A percentile compares a stretch with the other conserved stretches of the same genome.
These are phyloP conservation scores for Actenoides hombroni DNA, from an alignment of 2,113 vertebrate genomes.

Conservation along the genomic window DNA sequence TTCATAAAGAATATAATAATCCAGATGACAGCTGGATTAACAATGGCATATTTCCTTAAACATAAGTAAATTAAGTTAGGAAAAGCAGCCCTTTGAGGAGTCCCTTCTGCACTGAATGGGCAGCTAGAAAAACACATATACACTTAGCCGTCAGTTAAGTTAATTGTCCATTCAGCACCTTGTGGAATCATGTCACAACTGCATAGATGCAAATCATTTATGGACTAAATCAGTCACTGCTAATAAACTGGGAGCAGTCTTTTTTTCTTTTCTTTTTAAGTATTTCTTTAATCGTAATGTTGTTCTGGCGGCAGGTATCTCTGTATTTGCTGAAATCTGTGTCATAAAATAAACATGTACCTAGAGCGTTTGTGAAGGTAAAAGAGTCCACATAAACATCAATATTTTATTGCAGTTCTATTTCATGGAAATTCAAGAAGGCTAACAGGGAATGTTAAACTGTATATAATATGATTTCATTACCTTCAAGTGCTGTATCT, in stretches of 20 bases:
- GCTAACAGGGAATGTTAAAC: not conserved
- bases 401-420: not conserved
- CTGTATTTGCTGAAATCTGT: not conserved
- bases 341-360: not conserved
- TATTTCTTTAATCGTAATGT: not conserved
- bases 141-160: not conserved
- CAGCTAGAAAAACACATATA: not conserved
- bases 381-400: not conserved
- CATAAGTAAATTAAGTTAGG: conserved; percentile 15
- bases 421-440: not conserved
- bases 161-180: not conserved
- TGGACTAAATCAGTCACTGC: not conserved
- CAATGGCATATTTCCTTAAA: conserved; percentile 16
- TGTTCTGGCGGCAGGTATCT: not conserved
- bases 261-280: not conserved
- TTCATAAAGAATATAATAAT: conserved; percentile 18
- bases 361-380: not conserved
- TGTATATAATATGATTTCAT: not conserved
- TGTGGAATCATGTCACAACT: not conserved
- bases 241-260: not conserved
- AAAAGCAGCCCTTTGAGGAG: conserved; percentile 23
- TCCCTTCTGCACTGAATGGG: not conserved
- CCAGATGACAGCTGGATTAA: not conserved
- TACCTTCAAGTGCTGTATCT: not conserved
- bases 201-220: not conserved